Percentiles rank a stretch among this genome's conserved stretches.
Evolutionary conservation across 2,113 vertebrate species (phyloP).

Genomic region (Melanerpes formicivorus): DNA sequence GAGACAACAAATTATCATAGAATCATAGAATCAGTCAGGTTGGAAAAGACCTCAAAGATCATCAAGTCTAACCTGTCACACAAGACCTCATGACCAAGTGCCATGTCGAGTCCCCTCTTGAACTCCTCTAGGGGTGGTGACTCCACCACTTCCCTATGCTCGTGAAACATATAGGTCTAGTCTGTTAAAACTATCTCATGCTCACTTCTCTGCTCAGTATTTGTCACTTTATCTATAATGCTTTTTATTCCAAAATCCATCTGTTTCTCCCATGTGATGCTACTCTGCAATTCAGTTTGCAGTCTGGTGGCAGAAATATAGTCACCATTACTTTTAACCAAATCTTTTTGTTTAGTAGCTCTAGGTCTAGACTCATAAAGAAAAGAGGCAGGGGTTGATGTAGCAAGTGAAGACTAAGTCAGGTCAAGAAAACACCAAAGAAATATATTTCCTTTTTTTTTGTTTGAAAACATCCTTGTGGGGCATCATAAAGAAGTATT

Average conservation of each 20-base stretch:
- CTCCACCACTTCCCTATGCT: not conserved
- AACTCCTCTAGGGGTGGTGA: no score
- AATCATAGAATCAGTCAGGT: no score
- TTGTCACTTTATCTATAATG: not conserved
- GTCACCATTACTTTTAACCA: not conserved
- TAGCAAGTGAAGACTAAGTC: not conserved
- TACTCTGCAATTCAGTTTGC: not conserved
- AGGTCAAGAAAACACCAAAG: not conserved
- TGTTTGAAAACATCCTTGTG: not conserved
- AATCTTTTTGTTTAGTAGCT: not conserved
- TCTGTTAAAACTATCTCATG: not conserved
- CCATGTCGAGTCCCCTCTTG: no score
- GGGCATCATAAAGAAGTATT: not conserved
- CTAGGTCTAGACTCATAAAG: not conserved
- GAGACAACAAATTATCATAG: not conserved
- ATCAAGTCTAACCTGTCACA: no score
- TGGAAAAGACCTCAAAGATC: no score
- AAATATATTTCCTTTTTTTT: not conserved
- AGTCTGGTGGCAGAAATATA: not conserved
- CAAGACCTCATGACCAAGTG: no score
- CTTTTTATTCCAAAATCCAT: not conserved
- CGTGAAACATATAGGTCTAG: not conserved
- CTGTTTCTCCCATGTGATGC: not conserved
- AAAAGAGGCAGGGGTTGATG: not conserved
- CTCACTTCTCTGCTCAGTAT: not conserved